Evolutionary conservation across 2,888 invertebrate species (phyloP), one percentile per base, ranked within the genome.

Genomic region (Toxonevra muliebris): DNA sequence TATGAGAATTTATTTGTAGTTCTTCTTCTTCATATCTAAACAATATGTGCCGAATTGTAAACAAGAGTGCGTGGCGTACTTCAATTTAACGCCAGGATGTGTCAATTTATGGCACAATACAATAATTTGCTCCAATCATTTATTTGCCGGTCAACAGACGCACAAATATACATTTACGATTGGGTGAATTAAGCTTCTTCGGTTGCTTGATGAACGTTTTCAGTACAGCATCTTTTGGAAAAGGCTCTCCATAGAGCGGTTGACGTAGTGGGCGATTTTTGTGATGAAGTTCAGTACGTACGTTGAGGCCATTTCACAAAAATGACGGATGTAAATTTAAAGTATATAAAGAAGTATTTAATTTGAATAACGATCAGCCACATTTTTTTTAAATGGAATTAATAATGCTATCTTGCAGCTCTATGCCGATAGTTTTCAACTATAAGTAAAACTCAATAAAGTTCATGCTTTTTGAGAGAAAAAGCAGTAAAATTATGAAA

Each of bases 131-230:
- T 98, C 98, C 95, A 0, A 93, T 90, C 90, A 94, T 93, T 87
- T 98, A 97, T 78, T 92, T 93, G 48, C 98, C 98, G 76, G 90
- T 97, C 30, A 93, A 91, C 55, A 99, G 86, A 9, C 94, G 88
- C n/a, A 99, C 95, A 64, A 97, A 84, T n/a, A 97, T 98, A 86
- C 98, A 99, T 85, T 98, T 98, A 75, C 99, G 89, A 87, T 99
- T 99, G 0, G 98, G 99, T 0, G 98, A 99, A 86, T 99, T 99
- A 0, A 99, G 99, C 83, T 99, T 99, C 85, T 97, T 98, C 0
- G 99, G 99, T 81, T 99, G 99, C 82, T 94, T 97, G 66, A 98
- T 94, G 0, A 99, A 79, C 0, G 96, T 95, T 84, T 93, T 96
- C 5, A 98, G 85, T 0, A 98, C 92, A 13, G 98, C 91, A 1